Conservation (phyloP, 2,113 vertebrate genomes). For the Chloebia gouldiae region DNA sequence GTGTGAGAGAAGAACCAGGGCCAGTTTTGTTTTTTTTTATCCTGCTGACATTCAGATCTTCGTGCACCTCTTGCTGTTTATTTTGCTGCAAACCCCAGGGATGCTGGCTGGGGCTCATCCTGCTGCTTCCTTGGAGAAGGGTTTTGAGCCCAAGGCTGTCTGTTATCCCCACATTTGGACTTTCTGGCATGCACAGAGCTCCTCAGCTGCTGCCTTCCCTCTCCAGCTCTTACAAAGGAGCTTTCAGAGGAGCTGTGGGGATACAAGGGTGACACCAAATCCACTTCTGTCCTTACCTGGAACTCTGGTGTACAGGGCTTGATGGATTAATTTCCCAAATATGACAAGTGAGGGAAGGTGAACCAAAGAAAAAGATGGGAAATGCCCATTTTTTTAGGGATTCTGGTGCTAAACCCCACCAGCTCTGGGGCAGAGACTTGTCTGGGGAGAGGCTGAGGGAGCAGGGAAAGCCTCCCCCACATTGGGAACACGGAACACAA, state of each 20-base stretch:
- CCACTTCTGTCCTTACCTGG: not conserved
- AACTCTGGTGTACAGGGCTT: not conserved
- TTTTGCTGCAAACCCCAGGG: not conserved
- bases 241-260: not conserved
- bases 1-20: not conserved
- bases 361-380: not conserved
- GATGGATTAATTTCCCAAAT: not conserved
- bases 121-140: not conserved
- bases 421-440: not conserved
- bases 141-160: not conserved
- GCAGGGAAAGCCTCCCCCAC: not conserved
- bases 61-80: not conserved
- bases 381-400: not conserved
- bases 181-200: not conserved
- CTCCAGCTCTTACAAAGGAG: accelerated
- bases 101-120: not conserved
- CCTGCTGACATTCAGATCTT: not conserved
- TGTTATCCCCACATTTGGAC: not conserved
- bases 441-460: not conserved
- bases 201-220: not conserved
- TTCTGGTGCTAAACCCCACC: not conserved
- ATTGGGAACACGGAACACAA: not conserved
- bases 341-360: not conserved
- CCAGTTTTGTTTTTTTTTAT: not conserved
- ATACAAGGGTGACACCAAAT: not conserved